phyloP scores from a whole-genome alignment of 2,113 vertebrate species.

The Oreochromis aureus region DNA sequence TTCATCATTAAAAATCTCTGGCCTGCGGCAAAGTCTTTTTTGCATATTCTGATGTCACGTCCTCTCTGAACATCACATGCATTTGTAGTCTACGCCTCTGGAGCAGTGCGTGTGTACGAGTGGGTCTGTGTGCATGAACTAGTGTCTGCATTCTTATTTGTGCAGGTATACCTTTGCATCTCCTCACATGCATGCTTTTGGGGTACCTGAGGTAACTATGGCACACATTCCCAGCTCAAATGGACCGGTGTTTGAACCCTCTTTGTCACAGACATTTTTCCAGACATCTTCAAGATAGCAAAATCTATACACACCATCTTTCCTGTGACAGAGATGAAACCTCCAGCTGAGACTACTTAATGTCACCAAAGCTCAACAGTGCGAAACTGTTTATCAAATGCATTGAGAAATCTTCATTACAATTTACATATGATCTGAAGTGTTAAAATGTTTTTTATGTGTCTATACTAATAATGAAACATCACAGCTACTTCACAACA shows the following conservation, averaged over 20 bases:
- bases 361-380: background rate
- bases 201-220: background rate
- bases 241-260: constrained; percentile 16
- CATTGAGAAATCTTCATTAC: background rate
- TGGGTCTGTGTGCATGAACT: background rate
- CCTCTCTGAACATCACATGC: constrained; percentile 50
- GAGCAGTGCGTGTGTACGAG: background rate
- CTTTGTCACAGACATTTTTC: constrained; percentile 37
- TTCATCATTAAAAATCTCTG: constrained; percentile 73
- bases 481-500: background rate
- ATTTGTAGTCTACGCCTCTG: constrained; percentile 37
- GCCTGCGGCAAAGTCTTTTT: constrained; percentile 73
- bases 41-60: constrained; percentile 74
- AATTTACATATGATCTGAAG: background rate
- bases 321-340: constrained; percentile 5
- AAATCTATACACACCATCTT: background rate
- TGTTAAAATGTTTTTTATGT: background rate
- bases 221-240: background rate
- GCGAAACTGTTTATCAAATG: background rate
- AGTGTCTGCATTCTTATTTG: background rate
- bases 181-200: background rate
- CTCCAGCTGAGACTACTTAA: background rate
- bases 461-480: background rate
- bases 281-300: constrained; percentile 30
- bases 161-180: background rate